A percentile compares a stretch with the other conserved stretches of the same genome.
Evolutionary conservation across 1,140 invertebrate genomes (phyloP).

Genomic region (Zaprionus africanus): DNA sequence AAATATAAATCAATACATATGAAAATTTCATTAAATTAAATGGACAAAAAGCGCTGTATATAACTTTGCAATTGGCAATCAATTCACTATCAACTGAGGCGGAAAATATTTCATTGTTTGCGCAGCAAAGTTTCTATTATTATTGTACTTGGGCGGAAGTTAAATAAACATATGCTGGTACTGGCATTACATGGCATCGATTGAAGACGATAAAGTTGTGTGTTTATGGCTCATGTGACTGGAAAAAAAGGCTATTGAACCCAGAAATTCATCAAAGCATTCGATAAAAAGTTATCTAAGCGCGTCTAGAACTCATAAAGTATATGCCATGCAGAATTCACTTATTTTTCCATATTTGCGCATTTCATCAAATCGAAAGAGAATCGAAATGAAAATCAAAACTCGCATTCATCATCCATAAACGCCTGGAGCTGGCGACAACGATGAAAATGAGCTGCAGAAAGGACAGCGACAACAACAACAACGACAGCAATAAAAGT

Average conservation of each 20-base stretch:
- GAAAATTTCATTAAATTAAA: conserved; percentile 16
- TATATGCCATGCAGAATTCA: conserved; percentile 20
- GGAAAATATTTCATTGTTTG: conserved; percentile 7
- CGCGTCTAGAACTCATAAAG: background rate
- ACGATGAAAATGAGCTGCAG: conserved; percentile 33
- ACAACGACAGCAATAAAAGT: conserved; percentile 23
- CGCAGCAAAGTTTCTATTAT: conserved; percentile 8
- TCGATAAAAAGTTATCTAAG: conserved; percentile 37
- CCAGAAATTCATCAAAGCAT: conserved; percentile 32
- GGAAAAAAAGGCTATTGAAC: conserved; percentile 62
- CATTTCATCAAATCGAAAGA: conserved; percentile 65
- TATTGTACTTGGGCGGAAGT: conserved; percentile 9
- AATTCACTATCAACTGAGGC: background rate
- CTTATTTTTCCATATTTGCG: conserved; percentile 42
- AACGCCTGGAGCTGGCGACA: conserved; percentile 54
- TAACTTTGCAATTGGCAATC: background rate
- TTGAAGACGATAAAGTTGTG: conserved; percentile 13
- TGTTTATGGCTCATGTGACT: conserved; percentile 31
- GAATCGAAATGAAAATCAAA: conserved; percentile 62
- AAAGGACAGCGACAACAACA: conserved; percentile 19
- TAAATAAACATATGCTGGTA: conserved; percentile 18
- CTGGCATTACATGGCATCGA: conserved; percentile 7
- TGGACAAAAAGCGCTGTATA: background rate
- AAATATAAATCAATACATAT: conserved; percentile 4
- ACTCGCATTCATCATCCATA: conserved; percentile 77